Evolutionary conservation across 1,140 invertebrate genomes (phyloP).

Genomic region (Drepana arcuata): DNA sequence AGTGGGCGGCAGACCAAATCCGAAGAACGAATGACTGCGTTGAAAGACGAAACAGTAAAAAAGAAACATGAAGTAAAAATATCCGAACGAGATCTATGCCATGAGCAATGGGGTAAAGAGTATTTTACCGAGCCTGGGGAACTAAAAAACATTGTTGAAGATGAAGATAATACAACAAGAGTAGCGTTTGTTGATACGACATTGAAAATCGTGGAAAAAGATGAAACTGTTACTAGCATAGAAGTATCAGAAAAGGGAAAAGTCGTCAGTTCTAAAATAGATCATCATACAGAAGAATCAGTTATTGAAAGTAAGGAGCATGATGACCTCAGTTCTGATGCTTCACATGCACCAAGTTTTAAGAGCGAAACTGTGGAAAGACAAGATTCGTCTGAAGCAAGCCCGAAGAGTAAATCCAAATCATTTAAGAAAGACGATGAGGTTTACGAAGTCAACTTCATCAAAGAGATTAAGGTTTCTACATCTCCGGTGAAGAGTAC

Average conservation of each 20-base stretch:
- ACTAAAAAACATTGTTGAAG: constrained; percentile 55
- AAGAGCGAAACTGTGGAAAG: constrained; percentile 63
- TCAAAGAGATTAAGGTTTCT: constrained; percentile 69
- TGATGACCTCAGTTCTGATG: constrained; percentile 67
- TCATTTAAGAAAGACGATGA: constrained; percentile 67
- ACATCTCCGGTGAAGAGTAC: constrained; percentile 65
- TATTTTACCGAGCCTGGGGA: constrained; percentile 67
- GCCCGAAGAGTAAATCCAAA: constrained; percentile 61
- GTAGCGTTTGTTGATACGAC: constrained; percentile 55
- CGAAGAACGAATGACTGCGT: constrained; percentile 67
- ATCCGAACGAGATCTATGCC: constrained; percentile 66
- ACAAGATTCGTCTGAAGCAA: constrained; percentile 54
- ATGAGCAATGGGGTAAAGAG: constrained; percentile 71
- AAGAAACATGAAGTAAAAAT: constrained; percentile 69
- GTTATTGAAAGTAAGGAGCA: constrained; percentile 70
- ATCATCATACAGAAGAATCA: constrained; percentile 69
- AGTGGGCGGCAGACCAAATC: constrained; percentile 68
- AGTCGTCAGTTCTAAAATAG: constrained; percentile 58
- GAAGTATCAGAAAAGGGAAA: constrained; percentile 68
- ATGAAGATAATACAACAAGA: constrained; percentile 49
- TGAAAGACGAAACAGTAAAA: constrained; percentile 65
- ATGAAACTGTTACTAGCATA: constrained; percentile 55
- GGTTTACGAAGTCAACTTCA: constrained; percentile 69
- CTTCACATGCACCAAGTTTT: constrained; percentile 66
- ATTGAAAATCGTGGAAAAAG: constrained; percentile 64